Evolutionary conservation across 2,888 invertebrate species (phyloP), one percentile per base, ranked within the genome.

Genomic region (Micoletzkya japonica): DNA sequence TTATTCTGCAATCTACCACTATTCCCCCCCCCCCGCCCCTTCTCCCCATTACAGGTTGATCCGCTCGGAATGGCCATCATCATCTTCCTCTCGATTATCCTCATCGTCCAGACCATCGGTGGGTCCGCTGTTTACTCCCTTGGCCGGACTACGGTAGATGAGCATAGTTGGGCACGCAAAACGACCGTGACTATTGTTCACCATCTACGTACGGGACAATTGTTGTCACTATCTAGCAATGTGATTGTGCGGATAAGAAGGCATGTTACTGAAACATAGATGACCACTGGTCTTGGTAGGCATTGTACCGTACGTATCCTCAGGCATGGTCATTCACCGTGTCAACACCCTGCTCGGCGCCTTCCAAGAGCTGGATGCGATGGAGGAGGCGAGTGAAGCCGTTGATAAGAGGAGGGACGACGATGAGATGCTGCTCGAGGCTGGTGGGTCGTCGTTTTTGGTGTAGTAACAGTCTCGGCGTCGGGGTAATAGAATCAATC

Each of bases 321-420:
- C 32, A 74, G 83, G 84, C 81, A 97, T 97, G 96, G 89, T 97
- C 89, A 94, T 96, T 90, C 97, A 98, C 91, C 91, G 97, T 82
- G 93, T 95, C 85, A 95, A 94, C 86, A 97, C 97, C 1, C 88
- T 98, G 58, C 79, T 84, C 32, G 84, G 82, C 24, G 82, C 84
- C 1, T 76, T 84, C 59, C 83, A 84, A 71, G 84, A 84, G 63
- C 74, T 84, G 44, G 70, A 75, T 49, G 80, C 82, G 49, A 70
- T 81, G 73, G 73, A 76, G 57, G 81, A 82, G 49, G 72, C 76
- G 57, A 72, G 73, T 32, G 70, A 67, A 14, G 20, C 26, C 7
- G 39, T 69, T 0, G 52, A 39, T 14, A 74, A 72, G 17, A 75
- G 71, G 49, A 76, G 74, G 34, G 70, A 71, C 30, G 76, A 76